A percentile compares a stretch with the other conserved stretches of the same genome.
Conservation (phyloP, 2,888 invertebrate genomes). For the Lithophane ornitopus region DNA sequence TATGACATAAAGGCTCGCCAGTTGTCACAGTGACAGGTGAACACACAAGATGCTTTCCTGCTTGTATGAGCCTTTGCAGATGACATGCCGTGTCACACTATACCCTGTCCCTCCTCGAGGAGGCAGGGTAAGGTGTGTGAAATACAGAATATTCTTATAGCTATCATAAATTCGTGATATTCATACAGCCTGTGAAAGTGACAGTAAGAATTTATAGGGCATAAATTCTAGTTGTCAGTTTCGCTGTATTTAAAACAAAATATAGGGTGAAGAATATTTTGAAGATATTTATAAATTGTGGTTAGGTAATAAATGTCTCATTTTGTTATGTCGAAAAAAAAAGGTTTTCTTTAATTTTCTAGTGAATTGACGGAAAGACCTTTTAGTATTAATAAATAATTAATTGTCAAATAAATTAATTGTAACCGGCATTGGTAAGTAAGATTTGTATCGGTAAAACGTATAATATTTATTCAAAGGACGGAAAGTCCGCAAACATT, state of each 20-base stretch:
- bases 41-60: slow-evolving; percentile 20
- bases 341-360: background rate
- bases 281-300: background rate
- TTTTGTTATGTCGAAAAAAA: background rate
- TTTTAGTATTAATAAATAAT: slow-evolving; percentile 3
- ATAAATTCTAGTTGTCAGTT: slow-evolving; percentile 9
- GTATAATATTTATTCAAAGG: slow-evolving; percentile 11
- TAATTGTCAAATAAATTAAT: slow-evolving; percentile 17
- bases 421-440: background rate
- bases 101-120: background rate
- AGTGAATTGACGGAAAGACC: background rate
- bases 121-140: background rate
- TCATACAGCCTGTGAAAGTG: background rate
- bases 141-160: background rate
- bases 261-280: background rate
- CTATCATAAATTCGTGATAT: background rate
- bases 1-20: slow-evolving; percentile 34
- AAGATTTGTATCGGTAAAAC: slow-evolving; percentile 7
- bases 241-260: background rate
- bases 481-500: background rate
- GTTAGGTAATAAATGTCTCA: background rate
- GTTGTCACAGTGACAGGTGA: slow-evolving; percentile 24
- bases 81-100: slow-evolving; percentile 30
- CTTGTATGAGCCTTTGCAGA: slow-evolving; percentile 13
- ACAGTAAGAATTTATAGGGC: background rate